These are phyloP conservation scores for Hirtodrosophila trivittata DNA, from an alignment of 2,888 invertebrate species.

Conservation along the genomic window DNA sequence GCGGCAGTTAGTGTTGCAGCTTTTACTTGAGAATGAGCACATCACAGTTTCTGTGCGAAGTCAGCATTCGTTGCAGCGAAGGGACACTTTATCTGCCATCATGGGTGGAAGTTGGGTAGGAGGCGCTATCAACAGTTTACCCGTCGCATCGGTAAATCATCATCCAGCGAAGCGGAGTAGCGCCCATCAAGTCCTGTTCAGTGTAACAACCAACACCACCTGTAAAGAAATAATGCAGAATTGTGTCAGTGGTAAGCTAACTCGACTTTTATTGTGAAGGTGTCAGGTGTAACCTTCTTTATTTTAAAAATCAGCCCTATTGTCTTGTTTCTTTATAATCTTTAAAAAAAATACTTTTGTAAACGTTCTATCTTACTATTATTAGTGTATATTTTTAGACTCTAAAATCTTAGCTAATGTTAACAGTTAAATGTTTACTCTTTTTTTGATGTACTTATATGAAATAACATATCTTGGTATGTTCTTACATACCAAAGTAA, in stretches of 20 bases:
- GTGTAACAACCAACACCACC: slow-evolving; percentile 90
- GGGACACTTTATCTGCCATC: slow-evolving; percentile 70
- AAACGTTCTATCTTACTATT: too few species aligned
- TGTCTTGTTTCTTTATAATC: too few species aligned
- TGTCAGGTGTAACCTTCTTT: too few species aligned
- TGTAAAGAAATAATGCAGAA: slow-evolving; percentile 90
- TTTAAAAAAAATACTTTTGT: too few species aligned
- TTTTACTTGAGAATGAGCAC: slow-evolving; percentile 93
- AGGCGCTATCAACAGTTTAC: slow-evolving; percentile 60
- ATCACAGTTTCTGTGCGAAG: slow-evolving; percentile 89
- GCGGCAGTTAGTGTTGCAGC: slow-evolving; percentile 92
- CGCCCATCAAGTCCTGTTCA: slow-evolving; percentile 89
- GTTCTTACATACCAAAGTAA: too few species aligned
- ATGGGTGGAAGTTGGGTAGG: slow-evolving; percentile 41
- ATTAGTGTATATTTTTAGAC: too few species aligned
- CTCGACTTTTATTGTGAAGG: too few species aligned
- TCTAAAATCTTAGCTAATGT: too few species aligned
- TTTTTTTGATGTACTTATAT: too few species aligned
- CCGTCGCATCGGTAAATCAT: slow-evolving; percentile 79
- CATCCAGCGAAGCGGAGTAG: slow-evolving; percentile 91
- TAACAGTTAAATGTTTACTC: too few species aligned
- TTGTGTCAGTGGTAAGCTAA: slow-evolving; percentile 84
- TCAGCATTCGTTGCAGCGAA: slow-evolving; percentile 80
- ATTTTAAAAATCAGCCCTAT: too few species aligned
- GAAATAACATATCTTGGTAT: too few species aligned